These are phyloP conservation scores for Rhopalosiphum maidis DNA, from an alignment of 1,140 invertebrate genomes.

Conservation along the genomic window DNA sequence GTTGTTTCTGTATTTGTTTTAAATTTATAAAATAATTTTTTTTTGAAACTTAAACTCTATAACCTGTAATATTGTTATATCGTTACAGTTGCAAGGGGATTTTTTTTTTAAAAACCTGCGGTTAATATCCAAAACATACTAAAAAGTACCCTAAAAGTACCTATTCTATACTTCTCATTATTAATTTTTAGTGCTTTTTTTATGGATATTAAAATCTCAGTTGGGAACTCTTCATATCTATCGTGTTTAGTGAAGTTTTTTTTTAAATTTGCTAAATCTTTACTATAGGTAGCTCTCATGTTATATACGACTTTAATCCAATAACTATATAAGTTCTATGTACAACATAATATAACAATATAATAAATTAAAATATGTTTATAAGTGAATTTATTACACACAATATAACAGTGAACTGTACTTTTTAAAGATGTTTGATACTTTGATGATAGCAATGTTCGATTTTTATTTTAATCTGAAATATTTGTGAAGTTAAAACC, in stretches of 20 bases:
- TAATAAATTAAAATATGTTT: not conserved
- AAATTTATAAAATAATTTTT: too few species aligned
- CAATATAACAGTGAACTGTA: not conserved
- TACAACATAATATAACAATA: not conserved
- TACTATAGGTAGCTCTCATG: too few species aligned
- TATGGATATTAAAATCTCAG: too few species aligned
- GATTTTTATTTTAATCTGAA: not conserved
- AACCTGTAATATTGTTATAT: too few species aligned
- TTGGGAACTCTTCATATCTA: not conserved
- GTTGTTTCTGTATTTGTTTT: too few species aligned
- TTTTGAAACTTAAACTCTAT: too few species aligned
- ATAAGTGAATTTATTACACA: not conserved
- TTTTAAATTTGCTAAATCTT: not conserved
- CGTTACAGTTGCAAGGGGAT: too few species aligned
- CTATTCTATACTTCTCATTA: not conserved
- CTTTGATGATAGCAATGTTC: not conserved
- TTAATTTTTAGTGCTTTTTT: not conserved
- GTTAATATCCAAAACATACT: too few species aligned
- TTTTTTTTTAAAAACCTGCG: too few species aligned
- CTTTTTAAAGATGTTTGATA: not conserved
- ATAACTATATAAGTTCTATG: too few species aligned
- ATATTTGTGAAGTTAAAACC: not conserved
- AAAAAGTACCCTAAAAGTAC: not conserved
- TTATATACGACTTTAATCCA: too few species aligned
- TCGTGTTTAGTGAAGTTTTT: not conserved